Base-by-base conservation (phyloP, 2,888 invertebrate genomes). In the Pseudococcus longispinus region DNA sequence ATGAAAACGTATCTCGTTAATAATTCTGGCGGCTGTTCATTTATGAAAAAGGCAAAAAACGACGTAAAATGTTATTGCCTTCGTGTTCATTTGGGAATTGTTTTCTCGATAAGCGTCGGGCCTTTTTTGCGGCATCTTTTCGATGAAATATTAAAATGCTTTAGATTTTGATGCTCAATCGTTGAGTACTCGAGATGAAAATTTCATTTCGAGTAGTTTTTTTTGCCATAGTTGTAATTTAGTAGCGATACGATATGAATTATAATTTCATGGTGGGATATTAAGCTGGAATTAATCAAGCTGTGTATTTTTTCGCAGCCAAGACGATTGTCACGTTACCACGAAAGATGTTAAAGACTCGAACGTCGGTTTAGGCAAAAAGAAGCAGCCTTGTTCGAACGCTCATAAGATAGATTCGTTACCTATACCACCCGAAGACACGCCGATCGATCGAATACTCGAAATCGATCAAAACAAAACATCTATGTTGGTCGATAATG, bases 401-500 rank as follows among this genome's bases (percentile, higher is more conserved):
- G 42, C 46, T 26, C 87, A 88, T 18, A 29, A 26, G n/a, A 32
- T 51, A 13, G 70, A 60, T 13, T 0, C 20, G 44, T 51, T 32
- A 65, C 80, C 85, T 15, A n/a, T 29, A 60, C 13, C 60, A 11
- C 6, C 23, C 60, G 13, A 23, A 13, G 82, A 42, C 44, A 15
- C 13, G 0, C 4, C 13, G 8, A 32, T 60, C 60, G 55, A 51
- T 13, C 15, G 18, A 18, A 4, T 26, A 8, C 20, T 26, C 13
- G 26, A 51, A 26, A 20, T 0, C n/a, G 51, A 80, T 5, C 55
- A 6, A 23, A 32, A 77, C 29, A 80, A 46, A 26, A 91, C 92
- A 89, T 91, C 91, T 84, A 91, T 92, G 65, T 91, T 92, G 89
- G 91, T 91, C 90, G 91, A 93, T 83, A 92, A 92, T 88, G 92